A percentile compares a stretch with the other conserved stretches of the same genome.
phyloP scores from a whole-genome alignment of 2,113 vertebrate species.

The Camarhynchus parvulus region DNA sequence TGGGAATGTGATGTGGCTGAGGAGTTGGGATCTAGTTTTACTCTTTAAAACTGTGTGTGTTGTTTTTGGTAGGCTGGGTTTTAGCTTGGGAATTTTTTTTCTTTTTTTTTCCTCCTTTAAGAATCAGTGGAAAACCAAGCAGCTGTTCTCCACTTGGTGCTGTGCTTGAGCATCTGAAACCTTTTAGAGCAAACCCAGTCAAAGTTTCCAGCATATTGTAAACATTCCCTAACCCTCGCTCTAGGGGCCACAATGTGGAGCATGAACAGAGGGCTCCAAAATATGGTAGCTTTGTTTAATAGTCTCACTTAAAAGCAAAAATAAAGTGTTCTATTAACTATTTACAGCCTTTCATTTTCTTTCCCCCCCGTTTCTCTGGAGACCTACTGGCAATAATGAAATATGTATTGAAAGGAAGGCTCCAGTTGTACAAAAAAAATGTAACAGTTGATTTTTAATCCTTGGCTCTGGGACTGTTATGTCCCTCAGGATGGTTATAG shows the following conservation, averaged over 20 bases:
- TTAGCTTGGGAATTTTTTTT: not conserved
- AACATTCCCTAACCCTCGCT: slow-evolving; percentile 72
- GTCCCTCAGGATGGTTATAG: not conserved
- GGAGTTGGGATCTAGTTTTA: not conserved
- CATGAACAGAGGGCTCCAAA: slow-evolving; percentile 41
- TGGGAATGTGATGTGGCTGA: not conserved
- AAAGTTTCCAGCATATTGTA: slow-evolving; percentile 73
- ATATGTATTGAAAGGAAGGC: slow-evolving; percentile 23
- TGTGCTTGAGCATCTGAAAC: slow-evolving; percentile 78
- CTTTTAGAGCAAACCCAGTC: slow-evolving; percentile 68
- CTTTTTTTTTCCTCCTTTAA: not conserved
- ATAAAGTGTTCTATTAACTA: slow-evolving; percentile 51
- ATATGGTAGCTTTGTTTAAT: slow-evolving; percentile 62
- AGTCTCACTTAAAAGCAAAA: slow-evolving; percentile 55
- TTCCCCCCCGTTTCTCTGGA: slow-evolving; percentile 6
- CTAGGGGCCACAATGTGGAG: slow-evolving; percentile 48
- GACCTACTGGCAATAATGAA: slow-evolving; percentile 50
- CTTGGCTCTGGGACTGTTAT: not conserved
- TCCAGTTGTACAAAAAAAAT: not conserved
- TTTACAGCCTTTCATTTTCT: slow-evolving; percentile 60
- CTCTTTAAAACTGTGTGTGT: not conserved
- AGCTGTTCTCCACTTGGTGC: slow-evolving; percentile 71
- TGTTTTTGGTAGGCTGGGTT: not conserved
- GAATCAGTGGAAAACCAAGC: slow-evolving; percentile 33
- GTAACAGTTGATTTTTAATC: not conserved